A percentile compares a stretch with the other conserved stretches of the same genome.
These are phyloP conservation scores for Rhynchonycteris naso DNA, from an alignment of 2,797 vertebrate species.

Conservation along the genomic window DNA sequence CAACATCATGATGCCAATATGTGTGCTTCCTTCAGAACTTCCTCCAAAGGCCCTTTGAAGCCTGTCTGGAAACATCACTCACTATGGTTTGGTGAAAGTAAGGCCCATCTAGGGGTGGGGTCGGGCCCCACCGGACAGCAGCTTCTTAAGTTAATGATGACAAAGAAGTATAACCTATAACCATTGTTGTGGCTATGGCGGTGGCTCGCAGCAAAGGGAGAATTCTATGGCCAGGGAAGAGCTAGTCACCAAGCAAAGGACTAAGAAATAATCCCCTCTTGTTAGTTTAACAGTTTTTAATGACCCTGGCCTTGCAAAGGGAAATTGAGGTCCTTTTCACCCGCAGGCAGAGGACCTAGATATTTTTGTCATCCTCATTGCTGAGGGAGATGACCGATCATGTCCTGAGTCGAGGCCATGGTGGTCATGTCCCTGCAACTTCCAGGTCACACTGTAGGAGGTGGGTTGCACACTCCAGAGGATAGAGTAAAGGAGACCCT, in stretches of 20 bases:
- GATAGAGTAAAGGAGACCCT: neutral
- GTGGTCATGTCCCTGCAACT: neutral
- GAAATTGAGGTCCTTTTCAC: neutral
- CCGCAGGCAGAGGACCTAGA: neutral
- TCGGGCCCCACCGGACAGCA: neutral
- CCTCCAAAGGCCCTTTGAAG: neutral
- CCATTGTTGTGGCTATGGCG: neutral
- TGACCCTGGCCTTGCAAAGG: neutral
- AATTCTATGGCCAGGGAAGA: neutral
- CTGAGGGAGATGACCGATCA: neutral
- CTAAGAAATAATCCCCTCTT: neutral
- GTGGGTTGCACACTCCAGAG: neutral
- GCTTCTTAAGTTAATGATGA: neutral
- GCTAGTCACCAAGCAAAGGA: neutral
- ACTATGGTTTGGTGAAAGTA: neutral
- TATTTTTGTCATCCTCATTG: neutral
- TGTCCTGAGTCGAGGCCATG: neutral
- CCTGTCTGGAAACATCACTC: neutral
- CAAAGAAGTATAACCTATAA: neutral
- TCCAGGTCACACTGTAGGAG: neutral
- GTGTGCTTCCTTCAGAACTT: neutral
- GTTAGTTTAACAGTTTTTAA: conserved; percentile 11
- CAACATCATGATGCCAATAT: neutral
- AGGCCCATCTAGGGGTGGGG: neutral
- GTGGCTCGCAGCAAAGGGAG: neutral